Percentiles rank a stretch among this genome's conserved stretches.
Evolutionary conservation across 2,888 invertebrate species (phyloP).

Genomic region (Himalopsyche kuldschensis): DNA sequence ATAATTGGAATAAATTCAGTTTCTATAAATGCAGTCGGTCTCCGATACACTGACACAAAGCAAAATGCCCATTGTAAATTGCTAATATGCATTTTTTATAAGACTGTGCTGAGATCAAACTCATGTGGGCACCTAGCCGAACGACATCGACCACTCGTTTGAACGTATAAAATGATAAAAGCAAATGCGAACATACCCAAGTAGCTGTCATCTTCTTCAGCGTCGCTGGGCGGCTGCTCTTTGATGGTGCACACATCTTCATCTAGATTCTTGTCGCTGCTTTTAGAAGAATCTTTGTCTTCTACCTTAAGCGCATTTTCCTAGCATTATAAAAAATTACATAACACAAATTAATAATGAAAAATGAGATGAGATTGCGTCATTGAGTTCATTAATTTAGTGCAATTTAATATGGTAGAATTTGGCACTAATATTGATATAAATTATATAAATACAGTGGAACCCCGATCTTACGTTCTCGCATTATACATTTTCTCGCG

Average conservation of each 20-base stretch:
- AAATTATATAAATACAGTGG: no score
- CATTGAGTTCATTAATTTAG: neutral
- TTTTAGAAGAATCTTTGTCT: slow-evolving; percentile 19
- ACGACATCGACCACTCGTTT: neutral
- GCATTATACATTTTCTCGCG: no score
- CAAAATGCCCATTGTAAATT: no score
- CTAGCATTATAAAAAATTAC: slow-evolving; percentile 2
- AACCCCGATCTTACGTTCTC: no score
- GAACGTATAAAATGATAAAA: neutral
- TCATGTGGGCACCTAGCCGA: no score
- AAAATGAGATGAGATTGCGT: neutral
- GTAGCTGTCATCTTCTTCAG: slow-evolving; percentile 31
- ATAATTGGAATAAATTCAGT: no score
- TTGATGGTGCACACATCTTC: slow-evolving; percentile 4
- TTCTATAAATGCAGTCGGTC: neutral
- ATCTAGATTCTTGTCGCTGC: slow-evolving; percentile 11
- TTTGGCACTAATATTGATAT: neutral
- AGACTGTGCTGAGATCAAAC: no score
- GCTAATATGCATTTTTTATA: no score
- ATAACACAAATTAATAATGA: neutral
- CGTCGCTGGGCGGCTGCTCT: slow-evolving; percentile 23
- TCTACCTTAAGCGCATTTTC: slow-evolving; percentile 11
- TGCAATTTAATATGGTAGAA: neutral
- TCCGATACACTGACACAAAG: neutral
- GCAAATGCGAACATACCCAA: slow-evolving; percentile 28